Conservation (phyloP, 2,797 vertebrate genomes). For the Sciaenops ocellatus region DNA sequence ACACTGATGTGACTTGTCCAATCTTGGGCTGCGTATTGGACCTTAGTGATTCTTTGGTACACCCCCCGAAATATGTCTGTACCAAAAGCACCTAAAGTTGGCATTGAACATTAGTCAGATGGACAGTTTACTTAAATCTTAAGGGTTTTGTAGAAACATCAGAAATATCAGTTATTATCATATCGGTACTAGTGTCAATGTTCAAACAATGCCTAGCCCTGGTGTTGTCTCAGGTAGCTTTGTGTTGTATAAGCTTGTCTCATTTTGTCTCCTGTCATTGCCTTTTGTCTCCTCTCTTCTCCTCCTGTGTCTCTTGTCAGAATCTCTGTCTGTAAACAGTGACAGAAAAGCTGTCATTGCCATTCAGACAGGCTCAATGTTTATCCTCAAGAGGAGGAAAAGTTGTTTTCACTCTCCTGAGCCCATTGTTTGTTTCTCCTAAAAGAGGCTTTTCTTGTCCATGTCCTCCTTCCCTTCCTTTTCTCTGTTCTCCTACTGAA, state of each 20-base stretch:
- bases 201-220: background rate
- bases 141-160: background rate
- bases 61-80: background rate
- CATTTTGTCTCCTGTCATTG: constrained; percentile 8
- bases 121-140: background rate
- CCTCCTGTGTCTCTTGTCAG: constrained; percentile 23
- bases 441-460: constrained; percentile 56
- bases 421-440: constrained; percentile 57
- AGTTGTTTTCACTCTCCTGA: constrained; percentile 57
- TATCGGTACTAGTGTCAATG: background rate
- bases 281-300: constrained; percentile 4
- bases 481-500: constrained; percentile 30
- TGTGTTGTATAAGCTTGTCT: constrained; percentile 7
- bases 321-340: constrained; percentile 21
- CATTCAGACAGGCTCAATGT: constrained; percentile 40
- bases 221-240: background rate
- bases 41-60: too few relatives aligned
- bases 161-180: background rate
- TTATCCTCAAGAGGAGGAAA: constrained; percentile 49
- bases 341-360: constrained; percentile 40
- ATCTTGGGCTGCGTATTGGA: background rate
- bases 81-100: background rate
- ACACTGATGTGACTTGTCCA: too few relatives aligned
- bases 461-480: constrained; percentile 12
- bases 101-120: background rate